Conservation (phyloP, 2,113 vertebrate genomes). For the Mirounga angustirostris region DNA sequence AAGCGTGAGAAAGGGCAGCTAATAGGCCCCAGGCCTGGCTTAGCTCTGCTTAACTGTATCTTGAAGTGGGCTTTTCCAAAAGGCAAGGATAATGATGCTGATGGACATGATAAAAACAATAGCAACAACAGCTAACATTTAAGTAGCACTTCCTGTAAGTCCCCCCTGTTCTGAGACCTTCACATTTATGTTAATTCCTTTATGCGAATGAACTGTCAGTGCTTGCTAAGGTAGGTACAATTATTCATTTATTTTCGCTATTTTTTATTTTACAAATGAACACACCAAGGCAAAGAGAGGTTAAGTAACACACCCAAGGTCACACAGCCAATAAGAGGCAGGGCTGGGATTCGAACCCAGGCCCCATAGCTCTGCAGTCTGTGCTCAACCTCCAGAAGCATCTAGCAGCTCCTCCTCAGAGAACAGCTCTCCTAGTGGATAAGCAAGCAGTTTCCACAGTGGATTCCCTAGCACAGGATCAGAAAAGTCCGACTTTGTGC, state of each 20-base stretch:
- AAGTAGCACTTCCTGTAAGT: neutral
- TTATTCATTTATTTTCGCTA: neutral
- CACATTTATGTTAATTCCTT: neutral
- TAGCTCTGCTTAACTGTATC: neutral
- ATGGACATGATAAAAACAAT: too few relatives aligned
- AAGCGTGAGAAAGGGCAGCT: neutral
- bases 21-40: neutral
- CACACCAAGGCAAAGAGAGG: neutral
- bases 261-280: neutral
- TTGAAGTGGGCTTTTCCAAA: neutral
- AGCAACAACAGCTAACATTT: neutral
- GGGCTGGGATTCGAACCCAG: neutral
- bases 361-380: neutral
- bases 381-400: neutral
- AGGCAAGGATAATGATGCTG: neutral
- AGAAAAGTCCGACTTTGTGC: neutral
- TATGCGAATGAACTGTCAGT: neutral
- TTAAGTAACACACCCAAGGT: neutral
- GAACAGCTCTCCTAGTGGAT: neutral
- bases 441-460: neutral
- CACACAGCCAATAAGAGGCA: neutral
- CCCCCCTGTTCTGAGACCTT: neutral
- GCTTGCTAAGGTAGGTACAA: neutral
- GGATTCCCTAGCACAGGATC: neutral
- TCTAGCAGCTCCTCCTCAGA: neutral